Evolutionary conservation across 2,888 invertebrate species (phyloP).

Genomic region (Lepidocyrtinus sp.): DNA sequence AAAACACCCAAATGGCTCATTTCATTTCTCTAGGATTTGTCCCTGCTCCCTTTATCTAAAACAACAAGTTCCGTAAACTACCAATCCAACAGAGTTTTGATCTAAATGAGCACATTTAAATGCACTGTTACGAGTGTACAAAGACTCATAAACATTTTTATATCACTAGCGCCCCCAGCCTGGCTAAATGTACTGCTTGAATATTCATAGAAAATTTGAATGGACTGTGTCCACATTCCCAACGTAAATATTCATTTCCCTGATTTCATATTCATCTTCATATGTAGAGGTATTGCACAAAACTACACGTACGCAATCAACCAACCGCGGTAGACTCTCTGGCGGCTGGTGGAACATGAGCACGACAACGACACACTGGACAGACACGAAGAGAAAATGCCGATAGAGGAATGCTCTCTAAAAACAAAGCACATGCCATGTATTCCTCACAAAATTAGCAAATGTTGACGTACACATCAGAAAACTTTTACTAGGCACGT

Average conservation of each 20-base stretch:
- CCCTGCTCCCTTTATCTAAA: too few species aligned
- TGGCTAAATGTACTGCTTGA: background rate
- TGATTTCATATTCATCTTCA: too few species aligned
- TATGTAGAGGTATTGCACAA: too few species aligned
- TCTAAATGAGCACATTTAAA: conserved; percentile 59
- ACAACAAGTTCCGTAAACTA: too few species aligned
- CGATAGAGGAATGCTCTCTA: background rate
- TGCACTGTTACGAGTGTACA: conserved; percentile 37
- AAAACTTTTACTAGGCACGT: too few species aligned
- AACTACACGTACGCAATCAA: background rate
- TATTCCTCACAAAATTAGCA: conserved; percentile 48
- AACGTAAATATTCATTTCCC: too few species aligned
- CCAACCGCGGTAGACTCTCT: background rate
- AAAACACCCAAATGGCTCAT: conserved; percentile 62
- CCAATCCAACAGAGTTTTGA: too few species aligned
- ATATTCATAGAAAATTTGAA: conserved; percentile 37
- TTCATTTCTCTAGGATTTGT: conserved; percentile 28
- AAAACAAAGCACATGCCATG: conserved; percentile 40
- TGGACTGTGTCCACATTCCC: conserved; percentile 5
- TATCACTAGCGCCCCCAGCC: background rate
- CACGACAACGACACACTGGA: background rate
- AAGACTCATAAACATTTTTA: background rate
- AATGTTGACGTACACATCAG: conserved; percentile 34
- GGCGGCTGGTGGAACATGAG: background rate
- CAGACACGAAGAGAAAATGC: background rate